Conservation (phyloP, 2,797 vertebrate species). For the Chloroceryle amazona region DNA sequence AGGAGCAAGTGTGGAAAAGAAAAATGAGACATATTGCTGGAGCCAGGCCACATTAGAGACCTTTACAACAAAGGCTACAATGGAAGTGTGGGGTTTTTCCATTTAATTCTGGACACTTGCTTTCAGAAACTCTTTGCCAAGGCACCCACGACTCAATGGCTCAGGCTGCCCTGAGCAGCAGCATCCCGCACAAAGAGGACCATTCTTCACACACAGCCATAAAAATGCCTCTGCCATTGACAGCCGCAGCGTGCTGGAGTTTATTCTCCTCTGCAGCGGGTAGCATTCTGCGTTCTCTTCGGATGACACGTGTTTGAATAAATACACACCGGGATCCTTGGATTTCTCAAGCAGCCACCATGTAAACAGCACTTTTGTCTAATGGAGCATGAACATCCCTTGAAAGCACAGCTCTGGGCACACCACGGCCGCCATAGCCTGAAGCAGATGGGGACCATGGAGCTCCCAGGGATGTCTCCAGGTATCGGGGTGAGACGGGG, state of each 20-base stretch:
- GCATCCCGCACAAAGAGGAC: rapidly evolving
- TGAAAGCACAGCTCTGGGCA: not conserved
- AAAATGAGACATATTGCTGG: not conserved
- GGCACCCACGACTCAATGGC: too few species aligned
- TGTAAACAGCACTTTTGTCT: not conserved
- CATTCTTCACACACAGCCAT: not conserved
- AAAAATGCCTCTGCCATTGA: not conserved
- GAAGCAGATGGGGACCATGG: not conserved
- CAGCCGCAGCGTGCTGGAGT: rapidly evolving
- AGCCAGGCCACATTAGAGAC: not conserved
- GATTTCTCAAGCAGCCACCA: not conserved
- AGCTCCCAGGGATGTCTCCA: rapidly evolving
- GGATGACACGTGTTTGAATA: rapidly evolving
- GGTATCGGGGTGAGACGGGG: rapidly evolving
- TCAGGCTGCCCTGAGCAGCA: not conserved
- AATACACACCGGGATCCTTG: rapidly evolving
- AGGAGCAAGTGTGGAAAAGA: not conserved
- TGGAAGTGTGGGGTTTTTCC: rapidly evolving
- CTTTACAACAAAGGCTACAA: not conserved
- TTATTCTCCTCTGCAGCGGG: not conserved
- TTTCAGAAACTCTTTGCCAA: not conserved
- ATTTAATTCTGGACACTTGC: not conserved
- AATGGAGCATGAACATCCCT: not conserved
- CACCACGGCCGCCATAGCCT: rapidly evolving
- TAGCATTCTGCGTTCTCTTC: not conserved